Evolutionary conservation across 1,140 invertebrate genomes (phyloP).

Genomic region (Cherax destructor): DNA sequence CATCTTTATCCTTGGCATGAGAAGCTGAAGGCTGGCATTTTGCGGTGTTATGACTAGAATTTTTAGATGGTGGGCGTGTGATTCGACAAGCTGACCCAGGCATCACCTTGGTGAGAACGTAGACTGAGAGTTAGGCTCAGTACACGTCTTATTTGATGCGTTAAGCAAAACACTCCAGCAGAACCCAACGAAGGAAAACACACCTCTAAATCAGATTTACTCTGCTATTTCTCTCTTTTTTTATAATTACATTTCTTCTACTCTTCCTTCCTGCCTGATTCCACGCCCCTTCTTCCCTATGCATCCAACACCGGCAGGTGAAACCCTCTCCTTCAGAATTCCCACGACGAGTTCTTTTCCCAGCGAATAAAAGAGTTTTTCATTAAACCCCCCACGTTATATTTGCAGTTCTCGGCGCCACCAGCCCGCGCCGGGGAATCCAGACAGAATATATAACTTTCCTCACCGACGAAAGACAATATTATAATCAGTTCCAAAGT

Average conservation of each 20-base stretch:
- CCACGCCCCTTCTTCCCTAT: background rate
- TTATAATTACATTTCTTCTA: background rate
- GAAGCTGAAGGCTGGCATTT: too few relatives aligned
- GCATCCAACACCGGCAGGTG: background rate
- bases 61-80: too few relatives aligned
- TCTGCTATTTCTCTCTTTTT: background rate
- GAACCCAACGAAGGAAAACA: too few relatives aligned
- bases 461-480: conserved; percentile 60
- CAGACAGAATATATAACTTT: conserved; percentile 56
- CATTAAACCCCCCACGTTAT: conserved; percentile 49
- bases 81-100: too few relatives aligned
- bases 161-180: too few relatives aligned
- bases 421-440: background rate
- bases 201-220: too few relatives aligned
- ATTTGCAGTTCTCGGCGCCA: conserved; percentile 43
- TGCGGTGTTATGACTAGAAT: too few relatives aligned
- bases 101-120: too few relatives aligned
- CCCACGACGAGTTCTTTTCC: conserved; percentile 49
- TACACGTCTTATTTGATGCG: too few relatives aligned
- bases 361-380: conserved; percentile 58
- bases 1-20: too few relatives aligned
- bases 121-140: too few relatives aligned
- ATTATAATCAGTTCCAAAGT: conserved; percentile 66
- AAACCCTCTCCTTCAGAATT: conserved; percentile 49
- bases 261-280: background rate